Conservation (phyloP, 2,113 vertebrate genomes). For the Tragelaphus buxtoni region DNA sequence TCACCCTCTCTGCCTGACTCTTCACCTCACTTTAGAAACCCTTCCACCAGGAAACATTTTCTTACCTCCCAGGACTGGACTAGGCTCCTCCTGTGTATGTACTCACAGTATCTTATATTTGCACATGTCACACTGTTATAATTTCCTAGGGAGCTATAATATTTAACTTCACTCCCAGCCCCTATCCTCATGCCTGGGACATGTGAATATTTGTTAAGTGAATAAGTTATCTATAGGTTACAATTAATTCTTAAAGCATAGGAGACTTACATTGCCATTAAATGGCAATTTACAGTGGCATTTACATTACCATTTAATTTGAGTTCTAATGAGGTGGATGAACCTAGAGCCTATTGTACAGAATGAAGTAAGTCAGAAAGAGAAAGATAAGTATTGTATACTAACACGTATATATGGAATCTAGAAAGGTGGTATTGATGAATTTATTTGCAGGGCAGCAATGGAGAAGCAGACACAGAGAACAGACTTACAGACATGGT, state of each 20-base stretch:
- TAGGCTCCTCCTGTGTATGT: background rate
- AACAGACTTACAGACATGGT: background rate
- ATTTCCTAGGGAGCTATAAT: background rate
- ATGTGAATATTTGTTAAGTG: background rate
- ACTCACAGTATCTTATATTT: background rate
- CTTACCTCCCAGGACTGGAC: background rate
- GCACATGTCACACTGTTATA: background rate
- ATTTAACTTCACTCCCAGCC: background rate
- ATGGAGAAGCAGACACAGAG: background rate
- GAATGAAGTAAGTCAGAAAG: background rate
- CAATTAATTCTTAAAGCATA: background rate
- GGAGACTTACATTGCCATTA: background rate
- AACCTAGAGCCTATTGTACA: background rate
- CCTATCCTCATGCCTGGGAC: background rate
- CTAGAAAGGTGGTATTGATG: background rate
- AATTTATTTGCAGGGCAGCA: background rate
- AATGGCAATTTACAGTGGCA: too few relatives aligned
- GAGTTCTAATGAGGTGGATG: background rate
- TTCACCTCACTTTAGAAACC: background rate
- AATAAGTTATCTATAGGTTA: background rate
- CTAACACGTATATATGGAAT: background rate
- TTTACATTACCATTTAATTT: slow-evolving; percentile 11
- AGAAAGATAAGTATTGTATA: background rate
- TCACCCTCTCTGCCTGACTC: background rate
- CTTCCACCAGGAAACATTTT: background rate